Evolutionary conservation across 2,888 invertebrate species (phyloP).

Genomic region (Zaprionus lineosus): DNA sequence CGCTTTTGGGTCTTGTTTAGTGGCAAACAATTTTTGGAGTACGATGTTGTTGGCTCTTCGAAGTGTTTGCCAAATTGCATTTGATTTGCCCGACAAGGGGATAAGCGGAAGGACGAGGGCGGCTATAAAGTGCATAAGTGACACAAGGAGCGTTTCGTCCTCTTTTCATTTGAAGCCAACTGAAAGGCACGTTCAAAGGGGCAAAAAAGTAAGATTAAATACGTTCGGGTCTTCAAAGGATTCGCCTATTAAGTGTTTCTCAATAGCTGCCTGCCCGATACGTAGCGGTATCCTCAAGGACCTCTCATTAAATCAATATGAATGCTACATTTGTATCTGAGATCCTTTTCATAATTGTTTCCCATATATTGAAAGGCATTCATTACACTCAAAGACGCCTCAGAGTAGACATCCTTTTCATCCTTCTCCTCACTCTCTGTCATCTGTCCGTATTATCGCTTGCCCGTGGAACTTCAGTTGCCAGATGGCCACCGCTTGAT

Average conservation of each 20-base stretch:
- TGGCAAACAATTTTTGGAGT: constrained; percentile 50
- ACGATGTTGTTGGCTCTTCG: constrained; percentile 16
- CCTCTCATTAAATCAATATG: no score
- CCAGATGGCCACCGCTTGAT: constrained; percentile 19
- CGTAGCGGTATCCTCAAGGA: no score
- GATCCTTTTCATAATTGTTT: constrained; percentile 3
- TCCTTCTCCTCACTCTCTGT: not conserved
- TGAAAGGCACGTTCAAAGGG: no score
- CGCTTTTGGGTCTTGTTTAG: constrained; percentile 67
- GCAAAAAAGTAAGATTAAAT: no score
- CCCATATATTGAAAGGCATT: not conserved
- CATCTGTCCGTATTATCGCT: not conserved
- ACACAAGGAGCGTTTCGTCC: no score
- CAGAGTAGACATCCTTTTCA: constrained; percentile 51
- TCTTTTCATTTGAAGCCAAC: no score
- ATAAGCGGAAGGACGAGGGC: no score
- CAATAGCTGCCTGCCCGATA: no score
- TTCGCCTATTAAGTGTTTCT: no score
- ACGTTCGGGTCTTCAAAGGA: no score
- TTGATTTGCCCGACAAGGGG: no score
- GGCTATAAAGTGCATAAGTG: no score
- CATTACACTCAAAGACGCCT: constrained; percentile 16
- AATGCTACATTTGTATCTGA: constrained; percentile 8
- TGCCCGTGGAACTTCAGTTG: constrained; percentile 8
- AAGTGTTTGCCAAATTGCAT: constrained; percentile 57